Conservation (phyloP, 2,113 vertebrate genomes). For the Sceloporus undulatus region DNA sequence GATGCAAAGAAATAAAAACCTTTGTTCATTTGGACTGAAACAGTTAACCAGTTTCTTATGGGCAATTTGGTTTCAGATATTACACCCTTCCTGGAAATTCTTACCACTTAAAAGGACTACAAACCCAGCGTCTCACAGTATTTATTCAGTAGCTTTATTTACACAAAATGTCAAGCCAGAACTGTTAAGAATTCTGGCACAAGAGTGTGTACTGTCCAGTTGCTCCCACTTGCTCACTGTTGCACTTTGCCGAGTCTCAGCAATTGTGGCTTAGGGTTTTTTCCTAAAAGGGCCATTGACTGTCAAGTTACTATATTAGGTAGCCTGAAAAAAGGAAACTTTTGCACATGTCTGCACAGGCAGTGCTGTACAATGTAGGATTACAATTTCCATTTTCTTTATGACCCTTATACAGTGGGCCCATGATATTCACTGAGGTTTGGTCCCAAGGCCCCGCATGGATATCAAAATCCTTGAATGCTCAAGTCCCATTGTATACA, state of each 20-base stretch:
- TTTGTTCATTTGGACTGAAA: background rate
- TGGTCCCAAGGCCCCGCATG: no score
- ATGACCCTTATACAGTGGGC: no score
- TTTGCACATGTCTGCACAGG: no score
- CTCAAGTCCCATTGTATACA: no score
- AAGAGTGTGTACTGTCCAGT: background rate
- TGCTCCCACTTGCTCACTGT: background rate
- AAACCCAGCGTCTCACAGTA: background rate
- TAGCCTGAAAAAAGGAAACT: background rate
- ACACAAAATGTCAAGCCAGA: background rate
- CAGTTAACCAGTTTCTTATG: background rate
- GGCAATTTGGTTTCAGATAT: background rate
- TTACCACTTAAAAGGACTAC: background rate
- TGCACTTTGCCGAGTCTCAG: background rate
- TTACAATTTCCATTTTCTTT: background rate
- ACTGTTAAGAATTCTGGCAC: background rate
- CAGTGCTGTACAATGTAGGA: background rate
- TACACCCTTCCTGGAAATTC: no score
- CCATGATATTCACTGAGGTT: no score
- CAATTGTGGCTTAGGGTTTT: background rate
- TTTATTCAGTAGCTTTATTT: background rate
- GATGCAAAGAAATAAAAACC: background rate
- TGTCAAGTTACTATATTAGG: background rate
- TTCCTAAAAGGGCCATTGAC: background rate
- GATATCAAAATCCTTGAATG: no score